Evolutionary conservation across 2,113 vertebrate species (phyloP).

Genomic region (Plecotus auritus): DNA sequence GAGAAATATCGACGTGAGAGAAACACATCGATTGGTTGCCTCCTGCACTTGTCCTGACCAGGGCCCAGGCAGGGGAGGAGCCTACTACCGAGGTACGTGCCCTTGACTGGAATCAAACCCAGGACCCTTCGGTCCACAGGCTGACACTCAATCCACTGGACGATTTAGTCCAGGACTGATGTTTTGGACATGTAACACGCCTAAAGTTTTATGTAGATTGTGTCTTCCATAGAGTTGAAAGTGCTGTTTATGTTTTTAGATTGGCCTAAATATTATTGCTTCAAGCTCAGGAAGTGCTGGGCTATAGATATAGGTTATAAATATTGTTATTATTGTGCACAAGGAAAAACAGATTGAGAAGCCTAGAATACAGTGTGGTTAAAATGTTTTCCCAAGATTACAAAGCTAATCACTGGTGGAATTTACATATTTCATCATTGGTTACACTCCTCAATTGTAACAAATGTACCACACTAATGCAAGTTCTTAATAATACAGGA

Average conservation of each 20-base stretch:
- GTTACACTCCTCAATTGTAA: not conserved
- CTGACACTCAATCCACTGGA: too few relatives aligned
- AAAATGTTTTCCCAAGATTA: constrained; percentile 10
- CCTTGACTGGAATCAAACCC: too few relatives aligned
- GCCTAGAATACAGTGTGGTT: not conserved
- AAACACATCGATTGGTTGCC: too few relatives aligned
- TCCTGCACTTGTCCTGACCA: too few relatives aligned
- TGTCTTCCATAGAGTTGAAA: not conserved
- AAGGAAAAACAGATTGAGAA: not conserved
- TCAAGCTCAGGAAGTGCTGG: not conserved
- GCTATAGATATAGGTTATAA: not conserved
- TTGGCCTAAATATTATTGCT: not conserved
- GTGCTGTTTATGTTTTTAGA: not conserved
- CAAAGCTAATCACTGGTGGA: not conserved
- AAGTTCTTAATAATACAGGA: not conserved
- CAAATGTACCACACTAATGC: not conserved
- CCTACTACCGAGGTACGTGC: too few relatives aligned
- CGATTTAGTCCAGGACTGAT: not conserved
- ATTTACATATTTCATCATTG: not conserved
- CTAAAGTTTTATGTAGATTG: not conserved
- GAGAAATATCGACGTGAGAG: too few relatives aligned
- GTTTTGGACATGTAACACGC: not conserved
- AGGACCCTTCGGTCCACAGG: too few relatives aligned
- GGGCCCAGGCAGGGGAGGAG: too few relatives aligned
- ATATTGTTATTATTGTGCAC: not conserved